Percentiles rank a stretch among this genome's conserved stretches.
These are phyloP conservation scores for Luidia sarsii DNA, from an alignment of 53 echinoderm and acorn worm genomes.

Conservation along the genomic window DNA sequence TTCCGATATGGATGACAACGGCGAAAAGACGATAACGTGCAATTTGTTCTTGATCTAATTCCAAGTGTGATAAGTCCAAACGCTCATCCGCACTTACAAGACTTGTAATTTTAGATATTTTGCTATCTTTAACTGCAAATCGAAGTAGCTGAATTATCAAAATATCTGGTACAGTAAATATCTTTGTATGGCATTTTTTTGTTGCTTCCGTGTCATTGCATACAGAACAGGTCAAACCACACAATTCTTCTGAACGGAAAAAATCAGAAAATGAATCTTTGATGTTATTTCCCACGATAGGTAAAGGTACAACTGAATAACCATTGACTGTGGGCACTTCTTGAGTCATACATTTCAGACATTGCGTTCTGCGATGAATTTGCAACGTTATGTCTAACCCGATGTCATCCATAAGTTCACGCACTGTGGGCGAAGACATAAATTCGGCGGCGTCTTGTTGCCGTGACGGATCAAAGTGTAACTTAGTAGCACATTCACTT, in stretches of 20 bases:
- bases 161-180: not conserved
- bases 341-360: not conserved
- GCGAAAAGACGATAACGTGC: not conserved
- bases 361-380: not conserved
- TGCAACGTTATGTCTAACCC: not conserved
- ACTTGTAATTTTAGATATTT: not conserved
- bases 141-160: not conserved
- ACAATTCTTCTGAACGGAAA: not conserved
- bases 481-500: not conserved
- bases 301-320: not conserved
- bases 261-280: not conserved
- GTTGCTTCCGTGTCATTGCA: not conserved
- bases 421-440: not conserved
- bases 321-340: not conserved
- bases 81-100: not conserved
- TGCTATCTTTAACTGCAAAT: not conserved
- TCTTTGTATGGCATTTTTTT: not conserved
- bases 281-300: not conserved
- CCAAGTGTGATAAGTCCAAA: not conserved
- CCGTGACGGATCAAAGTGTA: not conserved
- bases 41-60: not conserved
- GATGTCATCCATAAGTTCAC: not conserved
- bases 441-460: not conserved
- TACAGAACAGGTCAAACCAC: not conserved
- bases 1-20: not conserved